These are phyloP conservation scores for Heterotis niloticus DNA, from an alignment of 2,113 vertebrate genomes.

Conservation along the genomic window DNA sequence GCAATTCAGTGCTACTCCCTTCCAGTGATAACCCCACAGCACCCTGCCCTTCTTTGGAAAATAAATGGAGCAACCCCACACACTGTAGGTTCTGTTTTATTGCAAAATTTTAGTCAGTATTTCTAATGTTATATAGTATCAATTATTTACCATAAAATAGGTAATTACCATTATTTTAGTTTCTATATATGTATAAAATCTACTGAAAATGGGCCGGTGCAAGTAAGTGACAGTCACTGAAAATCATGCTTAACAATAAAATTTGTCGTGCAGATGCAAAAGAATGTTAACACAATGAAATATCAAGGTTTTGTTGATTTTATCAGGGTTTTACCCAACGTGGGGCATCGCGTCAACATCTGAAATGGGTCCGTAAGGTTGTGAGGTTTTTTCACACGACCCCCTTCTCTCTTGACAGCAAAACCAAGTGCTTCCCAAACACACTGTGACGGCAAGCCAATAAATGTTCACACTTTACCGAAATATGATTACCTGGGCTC, in stretches of 20 bases:
- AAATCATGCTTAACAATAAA: too few species aligned
- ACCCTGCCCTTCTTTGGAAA: background rate
- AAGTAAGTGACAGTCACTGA: too few species aligned
- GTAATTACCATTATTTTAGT: too few species aligned
- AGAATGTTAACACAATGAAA: too few species aligned
- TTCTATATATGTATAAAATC: too few species aligned
- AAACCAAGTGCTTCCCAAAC: constrained; percentile 45
- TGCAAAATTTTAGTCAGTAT: background rate
- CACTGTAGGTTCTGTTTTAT: too few species aligned
- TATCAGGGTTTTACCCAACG: too few species aligned
- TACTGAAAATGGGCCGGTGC: too few species aligned
- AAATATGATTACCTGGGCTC: constrained; percentile 54
- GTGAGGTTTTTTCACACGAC: constrained; percentile 25
- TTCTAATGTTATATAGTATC: too few species aligned
- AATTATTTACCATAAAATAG: too few species aligned
- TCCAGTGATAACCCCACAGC: background rate
- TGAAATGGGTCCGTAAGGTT: constrained; percentile 15
- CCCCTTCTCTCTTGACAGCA: constrained; percentile 5
- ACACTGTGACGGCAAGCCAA: constrained; percentile 47
- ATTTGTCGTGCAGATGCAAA: too few species aligned
- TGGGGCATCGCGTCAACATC: background rate
- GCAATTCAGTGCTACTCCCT: background rate
- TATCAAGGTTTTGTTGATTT: too few species aligned
- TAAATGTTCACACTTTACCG: constrained; percentile 51
- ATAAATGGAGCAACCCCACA: background rate